phyloP scores from a whole-genome alignment of 1,140 invertebrate genomes.

The Zaprionus davidi region DNA sequence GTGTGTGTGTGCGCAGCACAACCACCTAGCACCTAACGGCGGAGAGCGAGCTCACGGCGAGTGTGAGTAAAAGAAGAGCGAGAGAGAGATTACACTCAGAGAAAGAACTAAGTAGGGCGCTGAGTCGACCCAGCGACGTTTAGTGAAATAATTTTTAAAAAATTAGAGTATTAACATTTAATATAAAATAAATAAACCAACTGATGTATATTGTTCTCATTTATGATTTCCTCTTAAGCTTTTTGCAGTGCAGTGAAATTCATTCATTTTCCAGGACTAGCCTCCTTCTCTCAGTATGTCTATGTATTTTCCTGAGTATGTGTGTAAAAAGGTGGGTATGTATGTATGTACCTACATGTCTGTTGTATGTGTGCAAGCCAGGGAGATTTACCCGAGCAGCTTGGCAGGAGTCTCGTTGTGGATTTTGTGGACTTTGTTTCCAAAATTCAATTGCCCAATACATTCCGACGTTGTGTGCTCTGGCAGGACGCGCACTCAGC shows the following conservation, averaged over 20 bases:
- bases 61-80: slow-evolving; percentile 30
- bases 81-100: slow-evolving; percentile 41
- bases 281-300: slow-evolving; percentile 6
- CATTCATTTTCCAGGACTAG: slow-evolving; percentile 65
- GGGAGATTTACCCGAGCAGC: slow-evolving; percentile 45
- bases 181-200: not conserved
- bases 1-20: slow-evolving; percentile 31
- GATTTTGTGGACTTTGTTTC: slow-evolving; percentile 70
- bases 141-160: not conserved
- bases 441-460: slow-evolving; percentile 48
- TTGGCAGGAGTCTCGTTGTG: slow-evolving; percentile 30
- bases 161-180: not conserved
- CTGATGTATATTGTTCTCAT: not conserved
- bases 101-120: not conserved
- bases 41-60: slow-evolving; percentile 37
- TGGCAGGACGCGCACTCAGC: slow-evolving; percentile 31
- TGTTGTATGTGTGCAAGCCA: slow-evolving; percentile 16
- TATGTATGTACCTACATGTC: slow-evolving; percentile 4
- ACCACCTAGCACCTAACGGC: slow-evolving; percentile 47
- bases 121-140: too few relatives aligned
- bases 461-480: slow-evolving; percentile 48
- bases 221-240: not conserved
- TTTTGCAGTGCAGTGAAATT: slow-evolving; percentile 44
- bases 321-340: not conserved
- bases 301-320: slow-evolving; percentile 2